Evolutionary conservation across 2,113 vertebrate genomes (phyloP), one percentile per base, ranked within the genome.

Genomic region (Oncorhynchus tshawytscha): DNA sequence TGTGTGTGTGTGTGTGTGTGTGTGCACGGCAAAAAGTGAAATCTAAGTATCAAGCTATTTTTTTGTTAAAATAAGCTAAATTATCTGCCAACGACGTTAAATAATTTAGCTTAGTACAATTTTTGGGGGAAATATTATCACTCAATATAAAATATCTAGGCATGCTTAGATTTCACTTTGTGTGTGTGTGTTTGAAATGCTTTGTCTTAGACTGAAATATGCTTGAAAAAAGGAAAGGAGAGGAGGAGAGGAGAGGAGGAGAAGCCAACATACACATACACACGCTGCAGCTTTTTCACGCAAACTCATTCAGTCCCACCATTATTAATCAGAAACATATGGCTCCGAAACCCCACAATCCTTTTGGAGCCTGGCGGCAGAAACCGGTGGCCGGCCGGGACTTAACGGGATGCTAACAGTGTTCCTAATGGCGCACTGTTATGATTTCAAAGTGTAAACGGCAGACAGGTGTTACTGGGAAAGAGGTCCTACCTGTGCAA

Each of bases 341-440:
- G 81, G 73, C 77, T 70, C 49, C 15, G 5, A 3, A 5, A 5
- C 75, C 65, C 57, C 69, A 31, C 62, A 54, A 65, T 75, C 73
- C 59, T 72, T 69, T 29, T 66, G 75, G 78, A 70, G 73, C n/a
- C 12, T 39, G 11, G 16, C 60, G 66, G 51, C n/a, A 9, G 48
- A 72, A 54, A 72, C 74, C 16, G 49, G 16, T 72, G 57, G 54
- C 71, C 71, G 8, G 67, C 70, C 65, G 67, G 54, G 72, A 70
- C 72, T 73, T 79, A 76, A 78, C 66, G 62, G 79, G 85, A 86
- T 67, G 74, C 67, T 78, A 89, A 83, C 76, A 31, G 62, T 60
- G 71, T 59, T 34, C 24, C 60, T 81, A 82, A 85, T 77, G 79
- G 77, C 51, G 49, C 51, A 54, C 54, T 83, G 77, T 67, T 78